Evolutionary conservation across 37 sponge, comb jelly and placozoan species (phyloP).

Genomic region (Haliclona indistincta): DNA sequence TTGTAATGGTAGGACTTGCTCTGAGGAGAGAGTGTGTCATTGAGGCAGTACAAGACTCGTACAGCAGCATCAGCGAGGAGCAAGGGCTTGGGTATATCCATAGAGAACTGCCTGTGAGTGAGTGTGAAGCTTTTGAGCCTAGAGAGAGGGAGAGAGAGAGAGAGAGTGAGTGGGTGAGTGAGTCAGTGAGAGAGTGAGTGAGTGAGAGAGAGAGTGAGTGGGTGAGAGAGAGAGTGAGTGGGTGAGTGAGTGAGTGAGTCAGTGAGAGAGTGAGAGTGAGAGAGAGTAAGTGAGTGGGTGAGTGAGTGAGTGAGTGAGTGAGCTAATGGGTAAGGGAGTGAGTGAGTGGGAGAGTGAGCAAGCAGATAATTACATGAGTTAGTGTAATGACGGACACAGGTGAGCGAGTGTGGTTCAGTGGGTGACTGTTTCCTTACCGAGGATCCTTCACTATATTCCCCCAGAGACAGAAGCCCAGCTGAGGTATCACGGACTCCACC

Average conservation of each 20-base stretch:
- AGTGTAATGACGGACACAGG: neutral
- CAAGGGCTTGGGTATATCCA: constrained; percentile 85
- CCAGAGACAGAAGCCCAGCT: constrained; percentile 68
- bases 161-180: neutral
- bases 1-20: constrained; percentile 14
- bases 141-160: no score
- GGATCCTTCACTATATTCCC: constrained; percentile 87
- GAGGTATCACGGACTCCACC: constrained; percentile 26
- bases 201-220: neutral
- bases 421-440: constrained; percentile 31
- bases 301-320: neutral
- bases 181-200: neutral
- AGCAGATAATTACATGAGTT: neutral
- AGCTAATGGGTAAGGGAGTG: neutral
- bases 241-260: neutral
- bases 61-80: constrained; percentile 70
- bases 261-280: neutral
- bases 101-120: constrained; percentile 24
- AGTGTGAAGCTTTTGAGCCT: constrained; percentile 68
- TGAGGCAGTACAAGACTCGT: constrained; percentile 35
- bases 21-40: constrained; percentile 56
- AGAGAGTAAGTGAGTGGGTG: neutral
- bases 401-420: neutral
- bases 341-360: neutral
- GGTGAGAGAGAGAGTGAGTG: neutral